Evolutionary conservation across 2,797 vertebrate genomes (phyloP).

Genomic region (Saxicola maurus): DNA sequence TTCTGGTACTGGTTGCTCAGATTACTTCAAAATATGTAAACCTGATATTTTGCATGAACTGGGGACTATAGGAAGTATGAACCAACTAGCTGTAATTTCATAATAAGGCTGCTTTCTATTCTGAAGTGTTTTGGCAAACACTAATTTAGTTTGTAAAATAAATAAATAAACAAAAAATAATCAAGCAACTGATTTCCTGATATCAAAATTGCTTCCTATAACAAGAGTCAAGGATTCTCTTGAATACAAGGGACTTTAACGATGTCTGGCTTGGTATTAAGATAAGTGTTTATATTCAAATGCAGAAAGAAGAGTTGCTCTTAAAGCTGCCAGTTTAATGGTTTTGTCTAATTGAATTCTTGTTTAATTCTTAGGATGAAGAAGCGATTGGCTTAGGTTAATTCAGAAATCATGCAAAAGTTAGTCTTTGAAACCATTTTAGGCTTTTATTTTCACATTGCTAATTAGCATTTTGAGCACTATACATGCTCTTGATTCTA

Average conservation of each 20-base stretch:
- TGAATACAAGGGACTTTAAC: conserved; percentile 39
- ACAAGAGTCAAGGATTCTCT: conserved; percentile 43
- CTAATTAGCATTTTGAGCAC: conserved; percentile 48
- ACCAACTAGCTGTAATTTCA: background rate
- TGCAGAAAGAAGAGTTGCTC: conserved; percentile 8
- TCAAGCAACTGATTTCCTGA: conserved; percentile 43
- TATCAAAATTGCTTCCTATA: conserved; percentile 43
- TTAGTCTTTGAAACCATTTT: conserved; percentile 9
- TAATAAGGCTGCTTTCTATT: conserved; percentile 12
- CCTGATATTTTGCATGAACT: background rate
- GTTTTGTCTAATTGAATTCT: conserved; percentile 56
- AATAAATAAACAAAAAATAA: conserved; percentile 41
- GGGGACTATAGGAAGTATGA: background rate
- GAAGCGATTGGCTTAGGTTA: conserved; percentile 31
- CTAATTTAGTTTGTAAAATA: conserved; percentile 13
- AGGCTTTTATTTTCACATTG: conserved; percentile 44
- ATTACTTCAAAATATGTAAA: background rate
- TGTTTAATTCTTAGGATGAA: conserved; percentile 48
- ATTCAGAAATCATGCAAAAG: conserved; percentile 34
- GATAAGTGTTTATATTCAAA: conserved; percentile 21
- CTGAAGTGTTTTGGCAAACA: conserved; percentile 27
- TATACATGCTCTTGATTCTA: conserved; percentile 27
- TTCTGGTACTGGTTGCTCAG: background rate
- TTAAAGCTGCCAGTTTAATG: conserved; percentile 33
- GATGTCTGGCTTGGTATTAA: conserved; percentile 21